Evolutionary conservation across 2,888 invertebrate genomes (phyloP).

Genomic region (Dorcus hopei): DNA sequence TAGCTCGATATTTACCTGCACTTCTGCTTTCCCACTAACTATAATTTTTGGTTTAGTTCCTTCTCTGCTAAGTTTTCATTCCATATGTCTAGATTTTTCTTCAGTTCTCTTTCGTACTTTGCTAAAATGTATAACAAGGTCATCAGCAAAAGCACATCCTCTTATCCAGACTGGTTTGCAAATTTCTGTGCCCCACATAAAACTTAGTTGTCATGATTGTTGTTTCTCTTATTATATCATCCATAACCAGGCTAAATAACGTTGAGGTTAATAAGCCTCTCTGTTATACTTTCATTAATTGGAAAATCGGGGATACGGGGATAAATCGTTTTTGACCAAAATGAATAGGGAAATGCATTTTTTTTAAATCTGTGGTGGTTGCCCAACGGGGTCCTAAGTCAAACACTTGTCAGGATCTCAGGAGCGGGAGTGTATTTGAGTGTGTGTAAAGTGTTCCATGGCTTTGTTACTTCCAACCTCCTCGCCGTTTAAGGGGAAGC

Average conservation of each 20-base stretch:
- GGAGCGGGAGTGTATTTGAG: no score
- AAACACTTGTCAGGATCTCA: no score
- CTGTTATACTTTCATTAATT: not conserved
- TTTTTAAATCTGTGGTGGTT: no score
- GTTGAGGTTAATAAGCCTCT: not conserved
- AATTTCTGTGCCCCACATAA: no score
- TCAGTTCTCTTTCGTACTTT: not conserved
- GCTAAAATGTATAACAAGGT: not conserved
- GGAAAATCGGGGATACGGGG: not conserved
- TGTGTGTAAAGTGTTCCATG: no score
- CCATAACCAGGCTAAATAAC: not conserved
- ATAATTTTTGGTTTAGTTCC: not conserved
- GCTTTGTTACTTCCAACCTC: no score
- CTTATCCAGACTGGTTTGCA: no score
- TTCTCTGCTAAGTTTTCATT: not conserved
- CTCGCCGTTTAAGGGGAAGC: no score
- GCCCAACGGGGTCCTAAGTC: no score
- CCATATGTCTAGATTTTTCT: not conserved
- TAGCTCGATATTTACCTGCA: not conserved
- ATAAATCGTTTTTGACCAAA: no score
- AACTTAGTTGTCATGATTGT: not conserved
- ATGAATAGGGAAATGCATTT: no score
- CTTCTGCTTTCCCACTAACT: not conserved
- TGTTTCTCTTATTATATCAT: not conserved
- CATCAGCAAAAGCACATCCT: not conserved